Percentiles rank a stretch among this genome's conserved stretches.
These are phyloP conservation scores for Protonibea diacanthus DNA, from an alignment of 2,797 vertebrate genomes.

Conservation along the genomic window DNA sequence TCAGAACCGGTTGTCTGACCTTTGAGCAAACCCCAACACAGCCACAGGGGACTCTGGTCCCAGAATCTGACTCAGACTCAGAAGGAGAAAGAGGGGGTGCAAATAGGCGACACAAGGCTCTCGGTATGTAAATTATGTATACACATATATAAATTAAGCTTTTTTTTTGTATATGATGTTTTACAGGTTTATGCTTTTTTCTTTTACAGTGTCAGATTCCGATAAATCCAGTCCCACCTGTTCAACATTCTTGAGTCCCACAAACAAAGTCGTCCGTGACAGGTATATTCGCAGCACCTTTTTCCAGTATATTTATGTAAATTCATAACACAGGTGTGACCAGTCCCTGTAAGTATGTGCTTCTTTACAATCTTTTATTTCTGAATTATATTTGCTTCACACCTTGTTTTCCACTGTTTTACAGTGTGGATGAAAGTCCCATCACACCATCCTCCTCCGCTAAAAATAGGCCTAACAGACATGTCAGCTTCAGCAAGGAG, in stretches of 20 bases:
- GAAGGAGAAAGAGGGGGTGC: slow-evolving; percentile 72
- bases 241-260: slow-evolving; percentile 82
- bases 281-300: slow-evolving; percentile 74
- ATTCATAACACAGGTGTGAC: neutral
- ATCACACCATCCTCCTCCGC: slow-evolving; percentile 70
- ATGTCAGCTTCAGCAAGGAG: slow-evolving; percentile 60
- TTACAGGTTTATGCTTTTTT: slow-evolving; percentile 26
- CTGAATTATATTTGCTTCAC: slow-evolving; percentile 12
- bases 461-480: slow-evolving; percentile 57
- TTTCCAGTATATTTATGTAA: neutral
- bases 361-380: neutral
- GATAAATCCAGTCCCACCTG: slow-evolving; percentile 71
- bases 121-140: slow-evolving; percentile 60
- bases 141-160: neutral
- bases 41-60: slow-evolving; percentile 81
- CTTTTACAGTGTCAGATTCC: slow-evolving; percentile 67
- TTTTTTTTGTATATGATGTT: neutral
- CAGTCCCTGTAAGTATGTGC: neutral
- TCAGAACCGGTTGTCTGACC: slow-evolving; percentile 55
- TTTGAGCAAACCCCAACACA: slow-evolving; percentile 74
- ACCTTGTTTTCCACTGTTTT: slow-evolving; percentile 46
- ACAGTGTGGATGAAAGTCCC: slow-evolving; percentile 84
- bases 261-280: slow-evolving; percentile 81
- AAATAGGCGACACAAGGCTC: slow-evolving; percentile 42
- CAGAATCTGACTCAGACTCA: slow-evolving; percentile 89